Evolutionary conservation across 2,113 vertebrate genomes (phyloP).

Genomic region (Microcebus murinus): DNA sequence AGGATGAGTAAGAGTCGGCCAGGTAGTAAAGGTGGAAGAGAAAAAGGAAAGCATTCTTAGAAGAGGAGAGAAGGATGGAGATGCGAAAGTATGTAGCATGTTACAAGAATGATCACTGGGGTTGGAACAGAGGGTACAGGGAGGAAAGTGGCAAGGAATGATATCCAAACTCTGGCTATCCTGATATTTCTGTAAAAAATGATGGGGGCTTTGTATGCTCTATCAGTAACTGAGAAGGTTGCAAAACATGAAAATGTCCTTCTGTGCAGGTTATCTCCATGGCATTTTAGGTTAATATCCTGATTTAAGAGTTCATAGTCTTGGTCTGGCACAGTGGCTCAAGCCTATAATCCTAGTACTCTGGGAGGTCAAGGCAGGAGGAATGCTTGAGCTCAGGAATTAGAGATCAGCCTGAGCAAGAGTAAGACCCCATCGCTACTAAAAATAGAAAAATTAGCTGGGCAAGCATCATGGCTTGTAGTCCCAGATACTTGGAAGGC

Average conservation of each 20-base stretch:
- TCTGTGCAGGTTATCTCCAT: neutral
- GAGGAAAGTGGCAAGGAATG: neutral
- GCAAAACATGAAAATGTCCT: neutral
- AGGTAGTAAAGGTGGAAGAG: neutral
- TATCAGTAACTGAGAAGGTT: neutral
- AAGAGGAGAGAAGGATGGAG: neutral
- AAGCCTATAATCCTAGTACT: too few species aligned
- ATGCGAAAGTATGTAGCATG: neutral
- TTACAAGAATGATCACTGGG: neutral
- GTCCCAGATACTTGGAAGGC: too few species aligned
- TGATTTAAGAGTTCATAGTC: neutral
- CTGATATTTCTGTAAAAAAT: neutral
- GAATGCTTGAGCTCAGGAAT: too few species aligned
- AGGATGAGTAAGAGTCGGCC: neutral
- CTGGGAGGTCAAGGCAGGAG: too few species aligned
- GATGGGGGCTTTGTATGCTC: neutral
- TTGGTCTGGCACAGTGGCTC: too few species aligned
- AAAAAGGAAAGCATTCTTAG: neutral
- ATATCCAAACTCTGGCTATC: neutral
- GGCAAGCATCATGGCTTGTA: too few species aligned
- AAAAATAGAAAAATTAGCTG: too few species aligned
- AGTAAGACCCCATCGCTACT: too few species aligned
- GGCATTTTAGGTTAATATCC: neutral
- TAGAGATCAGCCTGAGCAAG: too few species aligned
- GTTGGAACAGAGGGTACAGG: rapidly evolving